Conservation (phyloP, 2,113 vertebrate genomes). For the Nansenia antarctica region DNA sequence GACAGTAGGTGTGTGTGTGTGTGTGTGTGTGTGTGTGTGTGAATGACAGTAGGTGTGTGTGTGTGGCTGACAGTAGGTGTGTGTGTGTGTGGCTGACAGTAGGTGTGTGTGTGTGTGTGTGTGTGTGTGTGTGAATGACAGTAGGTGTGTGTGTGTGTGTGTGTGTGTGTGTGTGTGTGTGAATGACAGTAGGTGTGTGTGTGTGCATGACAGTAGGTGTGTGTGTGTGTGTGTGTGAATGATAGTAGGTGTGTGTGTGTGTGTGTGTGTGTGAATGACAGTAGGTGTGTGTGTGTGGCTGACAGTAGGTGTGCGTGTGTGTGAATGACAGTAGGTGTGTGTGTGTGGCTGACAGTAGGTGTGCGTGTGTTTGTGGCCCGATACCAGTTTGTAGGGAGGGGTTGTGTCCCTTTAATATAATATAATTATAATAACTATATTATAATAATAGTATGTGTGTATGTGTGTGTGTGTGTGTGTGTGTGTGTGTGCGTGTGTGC, state of each 20-base stretch:
- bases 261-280: not conserved
- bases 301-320: not conserved
- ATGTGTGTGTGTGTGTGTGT: not conserved
- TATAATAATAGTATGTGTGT: not conserved
- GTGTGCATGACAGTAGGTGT: not conserved
- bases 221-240: not conserved
- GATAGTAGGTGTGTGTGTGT: too few species aligned
- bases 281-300: not conserved
- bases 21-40: not conserved
- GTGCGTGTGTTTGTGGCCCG: not conserved
- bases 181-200: too few species aligned
- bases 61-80: not conserved
- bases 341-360: not conserved
- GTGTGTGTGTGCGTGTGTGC: not conserved
- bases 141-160: not conserved
- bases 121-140: too few species aligned
- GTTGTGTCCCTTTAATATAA: conserved; percentile 78
- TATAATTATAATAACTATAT: too few species aligned
- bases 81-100: not conserved
- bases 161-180: not conserved
- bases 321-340: not conserved
- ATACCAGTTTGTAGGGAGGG: conserved; percentile 84
- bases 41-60: not conserved
- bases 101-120: not conserved
- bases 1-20: too few species aligned